These are phyloP conservation scores for Drosophila stalkeri DNA, from an alignment of 2,888 invertebrate genomes.

Conservation along the genomic window DNA sequence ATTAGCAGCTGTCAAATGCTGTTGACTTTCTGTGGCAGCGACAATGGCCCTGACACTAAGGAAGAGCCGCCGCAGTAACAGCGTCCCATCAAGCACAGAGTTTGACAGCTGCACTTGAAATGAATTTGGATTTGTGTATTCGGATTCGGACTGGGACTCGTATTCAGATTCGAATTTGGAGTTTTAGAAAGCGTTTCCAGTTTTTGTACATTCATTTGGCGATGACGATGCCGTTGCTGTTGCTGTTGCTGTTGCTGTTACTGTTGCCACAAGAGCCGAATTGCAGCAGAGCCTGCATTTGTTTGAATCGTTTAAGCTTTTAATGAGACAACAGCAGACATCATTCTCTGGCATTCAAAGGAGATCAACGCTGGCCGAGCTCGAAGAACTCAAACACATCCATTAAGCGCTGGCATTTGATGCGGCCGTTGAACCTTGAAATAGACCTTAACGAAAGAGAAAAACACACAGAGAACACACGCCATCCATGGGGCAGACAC, in stretches of 20 bases:
- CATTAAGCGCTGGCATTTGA: conserved; percentile 65
- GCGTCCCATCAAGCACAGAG: conserved; percentile 27
- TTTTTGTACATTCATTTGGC: conserved; percentile 32
- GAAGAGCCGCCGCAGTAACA: conserved; percentile 23
- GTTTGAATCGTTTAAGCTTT: conserved; percentile 59
- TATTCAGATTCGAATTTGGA: neutral
- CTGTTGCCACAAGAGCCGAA: conserved; percentile 23
- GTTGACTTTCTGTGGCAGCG: conserved; percentile 64
- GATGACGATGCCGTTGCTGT: conserved; percentile 23
- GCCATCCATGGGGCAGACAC: conserved; percentile 41
- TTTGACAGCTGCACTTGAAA: conserved; percentile 71
- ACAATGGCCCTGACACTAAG: conserved; percentile 62
- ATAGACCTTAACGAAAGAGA: conserved; percentile 69
- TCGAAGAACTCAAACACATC: conserved; percentile 49
- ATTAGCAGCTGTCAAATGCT: conserved; percentile 78
- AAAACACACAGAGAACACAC: conserved; percentile 57
- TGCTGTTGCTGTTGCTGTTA: conserved; percentile 15
- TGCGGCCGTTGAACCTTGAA: conserved; percentile 77
- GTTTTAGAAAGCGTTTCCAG: conserved; percentile 34
- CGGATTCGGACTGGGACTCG: neutral
- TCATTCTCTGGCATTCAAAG: conserved; percentile 59
- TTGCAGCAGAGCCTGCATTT: conserved; percentile 58
- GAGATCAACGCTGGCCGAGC: conserved; percentile 54
- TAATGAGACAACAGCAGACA: conserved; percentile 66
- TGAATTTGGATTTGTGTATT: conserved; percentile 39